Percentiles rank a stretch among this genome's conserved stretches.
These are phyloP conservation scores for Trilocha varians DNA, from an alignment of 2,888 invertebrate species.

Conservation along the genomic window DNA sequence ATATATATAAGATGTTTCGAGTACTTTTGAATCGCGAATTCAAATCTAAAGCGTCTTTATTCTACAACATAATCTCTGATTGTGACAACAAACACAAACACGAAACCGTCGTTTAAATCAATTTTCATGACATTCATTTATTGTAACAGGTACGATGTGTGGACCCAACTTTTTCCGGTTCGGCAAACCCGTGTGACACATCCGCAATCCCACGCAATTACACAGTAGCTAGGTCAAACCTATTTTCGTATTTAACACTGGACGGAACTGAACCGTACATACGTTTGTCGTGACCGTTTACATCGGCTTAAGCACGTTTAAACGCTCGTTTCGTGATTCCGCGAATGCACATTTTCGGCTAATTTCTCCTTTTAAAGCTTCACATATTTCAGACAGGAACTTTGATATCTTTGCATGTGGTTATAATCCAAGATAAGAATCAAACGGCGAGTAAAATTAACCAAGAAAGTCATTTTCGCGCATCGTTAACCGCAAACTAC, in stretches of 20 bases:
- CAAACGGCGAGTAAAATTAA: too few relatives aligned
- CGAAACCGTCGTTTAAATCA: neutral
- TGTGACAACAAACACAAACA: neutral
- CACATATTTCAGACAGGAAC: too few relatives aligned
- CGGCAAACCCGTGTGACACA: slow-evolving; percentile 53
- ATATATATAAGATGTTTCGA: too few relatives aligned
- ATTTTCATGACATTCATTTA: slow-evolving; percentile 20
- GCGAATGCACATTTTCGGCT: neutral
- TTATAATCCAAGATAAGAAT: too few relatives aligned
- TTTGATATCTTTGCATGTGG: too few relatives aligned
- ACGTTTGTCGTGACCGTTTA: slow-evolving; percentile 24
- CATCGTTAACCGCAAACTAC: neutral
- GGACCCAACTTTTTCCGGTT: slow-evolving; percentile 42
- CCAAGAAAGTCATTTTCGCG: too few relatives aligned
- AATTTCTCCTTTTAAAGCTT: too few relatives aligned
- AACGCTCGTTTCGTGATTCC: slow-evolving; percentile 10
- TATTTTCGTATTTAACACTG: slow-evolving; percentile 46
- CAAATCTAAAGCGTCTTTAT: too few relatives aligned
- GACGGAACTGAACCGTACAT: slow-evolving; percentile 28
- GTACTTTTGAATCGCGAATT: too few relatives aligned
- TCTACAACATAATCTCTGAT: too few relatives aligned
- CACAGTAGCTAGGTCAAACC: slow-evolving; percentile 43
- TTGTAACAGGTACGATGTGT: slow-evolving; percentile 24
- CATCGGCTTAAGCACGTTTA: slow-evolving; percentile 15
- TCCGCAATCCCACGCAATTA: slow-evolving; percentile 48